These are phyloP conservation scores for Dicentrarchus labrax DNA, from an alignment of 2,113 vertebrate species.

Conservation along the genomic window DNA sequence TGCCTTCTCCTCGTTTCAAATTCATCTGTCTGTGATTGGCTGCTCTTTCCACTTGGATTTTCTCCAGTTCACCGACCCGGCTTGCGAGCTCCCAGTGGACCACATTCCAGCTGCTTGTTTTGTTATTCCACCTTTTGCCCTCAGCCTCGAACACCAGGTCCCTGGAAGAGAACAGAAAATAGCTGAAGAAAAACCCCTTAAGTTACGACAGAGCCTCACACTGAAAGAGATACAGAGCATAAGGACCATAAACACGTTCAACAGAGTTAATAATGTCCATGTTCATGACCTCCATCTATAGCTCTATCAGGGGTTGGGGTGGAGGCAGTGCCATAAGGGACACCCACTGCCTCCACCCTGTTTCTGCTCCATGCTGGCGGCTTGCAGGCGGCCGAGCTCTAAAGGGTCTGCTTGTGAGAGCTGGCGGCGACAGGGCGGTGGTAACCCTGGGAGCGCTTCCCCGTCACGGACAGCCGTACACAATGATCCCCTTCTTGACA, in stretches of 20 bases:
- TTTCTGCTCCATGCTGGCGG: neutral
- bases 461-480: slow-evolving; percentile 54
- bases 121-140: slow-evolving; percentile 55
- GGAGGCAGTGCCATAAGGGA: neutral
- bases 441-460: slow-evolving; percentile 52
- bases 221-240: slow-evolving; percentile 8
- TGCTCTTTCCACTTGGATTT: slow-evolving; percentile 31
- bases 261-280: neutral
- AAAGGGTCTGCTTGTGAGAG: slow-evolving; percentile 58
- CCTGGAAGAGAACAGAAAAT: slow-evolving; percentile 59
- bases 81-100: slow-evolving; percentile 38
- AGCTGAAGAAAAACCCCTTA: slow-evolving; percentile 1
- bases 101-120: slow-evolving; percentile 61
- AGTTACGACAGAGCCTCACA: neutral
- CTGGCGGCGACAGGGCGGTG: slow-evolving; percentile 69
- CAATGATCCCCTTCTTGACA: slow-evolving; percentile 75
- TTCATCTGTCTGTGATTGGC: slow-evolving; percentile 20
- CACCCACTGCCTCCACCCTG: slow-evolving; percentile 10
- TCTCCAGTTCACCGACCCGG: slow-evolving; percentile 49
- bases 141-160: slow-evolving; percentile 48
- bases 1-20: slow-evolving; percentile 20
- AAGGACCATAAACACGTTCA: neutral
- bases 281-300: no score
- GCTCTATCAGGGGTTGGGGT: neutral
- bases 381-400: slow-evolving; percentile 28